These are phyloP conservation scores for Craterocephalus amniculus DNA, from an alignment of 2,797 vertebrate genomes.

Conservation along the genomic window DNA sequence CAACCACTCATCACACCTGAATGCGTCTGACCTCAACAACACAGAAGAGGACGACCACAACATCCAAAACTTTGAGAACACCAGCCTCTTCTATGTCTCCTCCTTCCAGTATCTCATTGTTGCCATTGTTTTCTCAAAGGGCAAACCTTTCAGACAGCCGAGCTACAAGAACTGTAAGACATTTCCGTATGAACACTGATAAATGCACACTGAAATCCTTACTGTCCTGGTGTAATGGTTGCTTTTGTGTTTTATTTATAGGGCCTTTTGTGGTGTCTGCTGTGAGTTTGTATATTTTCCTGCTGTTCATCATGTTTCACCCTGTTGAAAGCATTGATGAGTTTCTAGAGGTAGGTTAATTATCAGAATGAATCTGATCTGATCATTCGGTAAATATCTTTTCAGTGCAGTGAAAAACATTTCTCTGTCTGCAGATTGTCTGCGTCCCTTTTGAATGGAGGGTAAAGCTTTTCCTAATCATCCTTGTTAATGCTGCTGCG, in stretches of 20 bases:
- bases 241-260: conserved; percentile 42
- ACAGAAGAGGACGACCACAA: conserved; percentile 86
- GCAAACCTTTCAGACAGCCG: conserved; percentile 96
- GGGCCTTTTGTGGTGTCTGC: conserved; percentile 90
- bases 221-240: conserved; percentile 2
- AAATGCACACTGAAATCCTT: not conserved
- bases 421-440: conserved; percentile 83
- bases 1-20: conserved; percentile 68
- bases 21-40: conserved; percentile 72
- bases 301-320: conserved; percentile 91
- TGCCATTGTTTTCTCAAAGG: conserved; percentile 96
- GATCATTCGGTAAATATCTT: not conserved
- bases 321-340: conserved; percentile 83
- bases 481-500: conserved; percentile 86
- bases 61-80: conserved; percentile 95
- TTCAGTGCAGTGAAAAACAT: not conserved
- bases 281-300: conserved; percentile 86
- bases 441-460: conserved; percentile 93
- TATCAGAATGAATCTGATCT: not conserved
- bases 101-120: conserved; percentile 98
- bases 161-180: conserved; percentile 95
- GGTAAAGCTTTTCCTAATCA: conserved; percentile 84
- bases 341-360: conserved; percentile 87
- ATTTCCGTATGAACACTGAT: not conserved
- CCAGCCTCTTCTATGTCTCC: conserved; percentile 96